A percentile compares a stretch with the other conserved stretches of the same genome.
These are phyloP conservation scores for Syndactyla subalaris DNA, from an alignment of 2,797 vertebrate genomes.

Conservation along the genomic window DNA sequence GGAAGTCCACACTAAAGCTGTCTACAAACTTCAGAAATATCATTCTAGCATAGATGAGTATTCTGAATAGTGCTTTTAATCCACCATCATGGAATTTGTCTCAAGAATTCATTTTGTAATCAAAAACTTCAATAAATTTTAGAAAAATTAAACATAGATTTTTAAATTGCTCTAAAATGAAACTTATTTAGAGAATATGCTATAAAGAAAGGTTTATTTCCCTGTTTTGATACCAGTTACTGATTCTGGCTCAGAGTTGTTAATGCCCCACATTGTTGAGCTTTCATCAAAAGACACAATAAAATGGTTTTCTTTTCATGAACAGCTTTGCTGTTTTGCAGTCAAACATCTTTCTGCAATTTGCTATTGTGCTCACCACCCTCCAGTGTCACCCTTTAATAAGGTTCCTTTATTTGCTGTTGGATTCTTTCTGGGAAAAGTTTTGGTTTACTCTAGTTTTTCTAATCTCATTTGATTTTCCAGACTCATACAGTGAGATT, in stretches of 20 bases:
- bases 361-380: constrained; percentile 54
- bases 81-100: not conserved
- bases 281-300: constrained; percentile 45
- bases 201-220: constrained; percentile 24
- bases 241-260: constrained; percentile 25
- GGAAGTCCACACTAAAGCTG: constrained; percentile 4
- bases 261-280: constrained; percentile 16
- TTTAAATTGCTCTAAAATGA: not conserved
- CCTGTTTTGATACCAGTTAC: constrained; percentile 13
- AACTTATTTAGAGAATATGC: not conserved
- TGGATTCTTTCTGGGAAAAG: constrained; percentile 41
- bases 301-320: constrained; percentile 43
- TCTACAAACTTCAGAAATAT: constrained; percentile 3
- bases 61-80: not conserved
- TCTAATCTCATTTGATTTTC: constrained; percentile 67
- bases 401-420: constrained; percentile 61
- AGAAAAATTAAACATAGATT: not conserved
- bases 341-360: constrained; percentile 19
- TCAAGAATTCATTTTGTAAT: not conserved
- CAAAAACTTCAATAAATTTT: not conserved
- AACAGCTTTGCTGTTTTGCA: constrained; percentile 68
- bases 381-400: constrained; percentile 27
- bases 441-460: constrained; percentile 65
- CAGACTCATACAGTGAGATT: constrained; percentile 30
- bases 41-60: not conserved